These are phyloP conservation scores for Zeuzera pyrina DNA, from an alignment of 2,888 invertebrate species.

Conservation along the genomic window DNA sequence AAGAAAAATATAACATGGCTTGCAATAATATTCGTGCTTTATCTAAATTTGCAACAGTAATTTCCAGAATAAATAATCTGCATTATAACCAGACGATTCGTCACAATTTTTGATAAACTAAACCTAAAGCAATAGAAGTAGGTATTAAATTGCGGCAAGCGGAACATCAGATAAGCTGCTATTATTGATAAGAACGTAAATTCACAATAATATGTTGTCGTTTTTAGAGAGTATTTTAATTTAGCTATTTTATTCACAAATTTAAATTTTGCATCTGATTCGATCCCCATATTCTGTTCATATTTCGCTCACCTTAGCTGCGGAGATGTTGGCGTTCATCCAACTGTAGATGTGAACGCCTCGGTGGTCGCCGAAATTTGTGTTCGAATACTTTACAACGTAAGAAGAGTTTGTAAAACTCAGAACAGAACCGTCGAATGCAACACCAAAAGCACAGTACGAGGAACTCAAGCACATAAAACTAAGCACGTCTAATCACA, in stretches of 20 bases:
- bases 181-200: constrained; percentile 35
- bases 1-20: no score
- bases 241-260: constrained; percentile 20
- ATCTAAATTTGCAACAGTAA: no score
- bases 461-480: no score
- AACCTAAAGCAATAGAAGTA: constrained; percentile 27
- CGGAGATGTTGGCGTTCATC: constrained; percentile 67
- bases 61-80: not conserved
- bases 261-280: constrained; percentile 25
- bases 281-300: constrained; percentile 21
- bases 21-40: no score
- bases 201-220: constrained; percentile 19
- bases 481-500: constrained; percentile 47
- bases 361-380: constrained; percentile 60
- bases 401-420: constrained; percentile 17
- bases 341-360: constrained; percentile 53
- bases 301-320: constrained; percentile 61
- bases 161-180: constrained; percentile 37
- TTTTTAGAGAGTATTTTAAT: constrained; percentile 8
- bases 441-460: constrained; percentile 36
- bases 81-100: no score
- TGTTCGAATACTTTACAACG: constrained; percentile 38
- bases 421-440: constrained; percentile 9
- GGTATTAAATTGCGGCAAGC: constrained; percentile 26
- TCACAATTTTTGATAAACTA: constrained; percentile 23